Percentiles rank a stretch among this genome's conserved stretches.
Conservation (phyloP, 2,113 vertebrate genomes). For the Toxotes jaculatrix region DNA sequence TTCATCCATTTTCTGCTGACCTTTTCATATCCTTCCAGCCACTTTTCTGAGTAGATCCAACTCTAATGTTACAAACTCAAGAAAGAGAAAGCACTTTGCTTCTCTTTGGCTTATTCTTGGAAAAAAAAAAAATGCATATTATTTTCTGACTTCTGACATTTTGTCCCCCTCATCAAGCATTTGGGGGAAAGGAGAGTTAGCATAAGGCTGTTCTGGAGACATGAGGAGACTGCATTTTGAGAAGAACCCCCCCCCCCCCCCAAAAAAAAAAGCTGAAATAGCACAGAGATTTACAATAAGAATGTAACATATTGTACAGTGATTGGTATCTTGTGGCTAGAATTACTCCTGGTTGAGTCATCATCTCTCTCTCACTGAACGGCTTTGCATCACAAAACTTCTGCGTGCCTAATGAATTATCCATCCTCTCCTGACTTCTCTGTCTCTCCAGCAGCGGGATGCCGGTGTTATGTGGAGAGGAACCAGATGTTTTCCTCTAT, state of each 20-base stretch:
- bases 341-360: constrained; percentile 53
- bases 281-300: constrained; percentile 1
- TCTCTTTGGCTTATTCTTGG: constrained; percentile 9
- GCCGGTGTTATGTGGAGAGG: constrained; percentile 40
- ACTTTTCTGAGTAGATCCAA: constrained; percentile 13
- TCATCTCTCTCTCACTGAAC: constrained; percentile 40
- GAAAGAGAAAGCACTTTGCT: constrained; percentile 35
- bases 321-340: constrained; percentile 23
- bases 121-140: not conserved
- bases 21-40: constrained; percentile 25
- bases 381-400: constrained; percentile 34
- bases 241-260: not conserved
- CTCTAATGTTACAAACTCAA: constrained; percentile 31
- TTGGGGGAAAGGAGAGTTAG: constrained; percentile 31
- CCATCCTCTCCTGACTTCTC: constrained; percentile 42
- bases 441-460: constrained; percentile 39
- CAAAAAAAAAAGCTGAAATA: constrained; percentile 3
- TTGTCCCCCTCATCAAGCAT: constrained; percentile 35
- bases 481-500: constrained; percentile 66
- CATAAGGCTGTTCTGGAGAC: constrained; percentile 45
- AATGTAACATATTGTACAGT: constrained; percentile 7
- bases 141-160: constrained; percentile 57
- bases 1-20: constrained; percentile 47
- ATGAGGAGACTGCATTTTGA: not conserved
- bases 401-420: constrained; percentile 58